Conservation (phyloP, 2,113 vertebrate genomes). For the Xyrauchen texanus region DNA sequence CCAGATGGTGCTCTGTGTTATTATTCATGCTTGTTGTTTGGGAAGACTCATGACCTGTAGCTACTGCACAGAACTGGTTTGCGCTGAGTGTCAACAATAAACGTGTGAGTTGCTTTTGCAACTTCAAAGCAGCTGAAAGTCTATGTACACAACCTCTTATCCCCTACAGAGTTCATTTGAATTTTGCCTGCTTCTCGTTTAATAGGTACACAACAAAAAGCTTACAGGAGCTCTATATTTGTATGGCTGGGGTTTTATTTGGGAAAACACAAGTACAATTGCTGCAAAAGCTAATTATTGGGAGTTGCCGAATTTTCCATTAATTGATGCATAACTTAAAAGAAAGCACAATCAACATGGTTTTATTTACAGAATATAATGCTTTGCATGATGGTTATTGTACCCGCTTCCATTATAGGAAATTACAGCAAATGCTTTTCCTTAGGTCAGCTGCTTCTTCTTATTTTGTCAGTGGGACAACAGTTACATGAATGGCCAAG, state of each 20-base stretch:
- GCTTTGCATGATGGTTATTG: conserved; percentile 45
- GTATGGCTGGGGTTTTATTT: conserved; percentile 31
- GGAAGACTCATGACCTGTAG: conserved; percentile 72
- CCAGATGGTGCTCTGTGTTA: conserved; percentile 71
- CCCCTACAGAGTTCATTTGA: conserved; percentile 51
- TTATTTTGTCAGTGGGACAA: conserved; percentile 18
- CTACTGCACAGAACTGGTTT: conserved; percentile 73
- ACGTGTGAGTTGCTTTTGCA: conserved; percentile 66
- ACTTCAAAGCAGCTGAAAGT: conserved; percentile 51
- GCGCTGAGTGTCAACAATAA: conserved; percentile 71
- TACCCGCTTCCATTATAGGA: conserved; percentile 59
- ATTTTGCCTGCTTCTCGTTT: conserved; percentile 47
- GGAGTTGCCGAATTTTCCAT: conserved; percentile 25
- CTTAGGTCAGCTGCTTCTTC: conserved; percentile 36
- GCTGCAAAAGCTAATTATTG: conserved; percentile 26
- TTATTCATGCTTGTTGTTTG: conserved; percentile 74
- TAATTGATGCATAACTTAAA: conserved; percentile 52
- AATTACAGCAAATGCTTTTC: conserved; percentile 41
- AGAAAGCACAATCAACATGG: conserved; percentile 30
- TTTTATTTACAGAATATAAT: conserved; percentile 58
- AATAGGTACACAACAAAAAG: conserved; percentile 51
- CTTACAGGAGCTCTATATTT: conserved; percentile 45
- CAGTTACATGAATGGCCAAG: conserved; percentile 38
- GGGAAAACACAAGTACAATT: not conserved
- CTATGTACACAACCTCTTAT: conserved; percentile 32